Evolutionary conservation across 2,113 vertebrate genomes (phyloP), one percentile per base, ranked within the genome.

Genomic region (Rhabdomys dilectus): DNA sequence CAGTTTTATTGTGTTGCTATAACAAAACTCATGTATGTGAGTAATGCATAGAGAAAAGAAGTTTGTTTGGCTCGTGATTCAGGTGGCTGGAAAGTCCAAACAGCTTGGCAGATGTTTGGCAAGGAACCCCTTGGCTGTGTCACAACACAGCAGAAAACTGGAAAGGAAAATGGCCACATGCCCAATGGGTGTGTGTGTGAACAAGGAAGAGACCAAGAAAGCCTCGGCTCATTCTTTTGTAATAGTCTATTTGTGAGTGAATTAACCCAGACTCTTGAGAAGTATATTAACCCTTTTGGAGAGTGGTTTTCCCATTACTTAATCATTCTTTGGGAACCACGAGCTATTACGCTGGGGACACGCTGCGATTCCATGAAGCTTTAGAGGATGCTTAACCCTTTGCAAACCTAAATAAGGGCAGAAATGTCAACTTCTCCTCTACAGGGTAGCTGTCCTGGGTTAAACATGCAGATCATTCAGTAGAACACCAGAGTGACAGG

Each of bases 381-480:
- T 89, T 84, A 13, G 24, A 45, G 12, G 58, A 82, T 48, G 73
- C 6, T 89, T 56, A 84, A 53, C 19, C 26, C 31, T 64, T 89
- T 6, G 19, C 64, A 85, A n/a, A 56, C 45, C 56, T 73, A 56
- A 68, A 53, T 21, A 73, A 16, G 19, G 68, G 19, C 1, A 77
- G 36, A 89, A 86, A 19, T 58, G 60, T 56, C 45, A 89, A 58
- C 66, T 58, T 88, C 70, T 66, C 11, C 85, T 87, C 64, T 56
- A 51, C 19, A 48, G 42, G 77, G 58, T 42, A 85, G 60, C 70
- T 89, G 58, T 56, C 19, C 72, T 89, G 45, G 34, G 36, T 91
- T 88, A 92, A 86, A 53, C 76, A 89, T 84, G 56, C 34, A 94
- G 22, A 77, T 89, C 60, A 84, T 51, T 86, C 86, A 45, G 58